A percentile compares a stretch with the other conserved stretches of the same genome.
phyloP scores from a whole-genome alignment of 2,797 vertebrate genomes.

The Centropyge bicolor region DNA sequence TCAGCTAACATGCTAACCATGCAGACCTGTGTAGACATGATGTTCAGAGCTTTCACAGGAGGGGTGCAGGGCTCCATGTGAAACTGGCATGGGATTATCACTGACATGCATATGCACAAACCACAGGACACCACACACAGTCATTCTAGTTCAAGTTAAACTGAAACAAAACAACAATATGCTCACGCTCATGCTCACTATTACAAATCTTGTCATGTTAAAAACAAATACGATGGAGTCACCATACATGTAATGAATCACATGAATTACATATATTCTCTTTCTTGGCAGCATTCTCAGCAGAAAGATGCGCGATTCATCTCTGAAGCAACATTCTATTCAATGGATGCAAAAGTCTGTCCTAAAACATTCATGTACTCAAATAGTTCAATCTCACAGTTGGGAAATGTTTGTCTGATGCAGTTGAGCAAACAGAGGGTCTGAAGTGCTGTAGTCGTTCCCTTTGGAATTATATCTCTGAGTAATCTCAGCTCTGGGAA shows the following conservation, averaged over 20 bases:
- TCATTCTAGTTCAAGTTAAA: not conserved
- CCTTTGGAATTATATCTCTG: not conserved
- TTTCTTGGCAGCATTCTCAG: not conserved
- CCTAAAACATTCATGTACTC: not conserved
- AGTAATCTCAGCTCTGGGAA: not conserved
- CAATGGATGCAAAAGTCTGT: not conserved
- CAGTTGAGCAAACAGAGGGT: not conserved
- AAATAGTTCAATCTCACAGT: not conserved
- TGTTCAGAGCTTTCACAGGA: too few relatives aligned
- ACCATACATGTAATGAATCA: too few relatives aligned
- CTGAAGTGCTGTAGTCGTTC: not conserved
- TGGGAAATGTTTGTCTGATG: constrained; percentile 5
- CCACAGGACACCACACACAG: not conserved
- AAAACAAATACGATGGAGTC: too few relatives aligned
- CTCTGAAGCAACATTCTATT: not conserved
- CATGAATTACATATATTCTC: not conserved
- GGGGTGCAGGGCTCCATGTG: too few relatives aligned
- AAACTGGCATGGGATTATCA: not conserved
- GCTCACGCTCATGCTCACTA: too few relatives aligned
- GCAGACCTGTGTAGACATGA: too few relatives aligned
- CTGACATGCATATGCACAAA: not conserved
- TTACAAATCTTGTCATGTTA: too few relatives aligned
- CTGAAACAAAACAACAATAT: too few relatives aligned
- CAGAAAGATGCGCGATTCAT: not conserved
- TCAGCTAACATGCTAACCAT: too few relatives aligned